Percentiles rank a stretch among this genome's conserved stretches.
These are phyloP conservation scores for Mythimna loreyi DNA, from an alignment of 2,888 invertebrate genomes.

Conservation along the genomic window DNA sequence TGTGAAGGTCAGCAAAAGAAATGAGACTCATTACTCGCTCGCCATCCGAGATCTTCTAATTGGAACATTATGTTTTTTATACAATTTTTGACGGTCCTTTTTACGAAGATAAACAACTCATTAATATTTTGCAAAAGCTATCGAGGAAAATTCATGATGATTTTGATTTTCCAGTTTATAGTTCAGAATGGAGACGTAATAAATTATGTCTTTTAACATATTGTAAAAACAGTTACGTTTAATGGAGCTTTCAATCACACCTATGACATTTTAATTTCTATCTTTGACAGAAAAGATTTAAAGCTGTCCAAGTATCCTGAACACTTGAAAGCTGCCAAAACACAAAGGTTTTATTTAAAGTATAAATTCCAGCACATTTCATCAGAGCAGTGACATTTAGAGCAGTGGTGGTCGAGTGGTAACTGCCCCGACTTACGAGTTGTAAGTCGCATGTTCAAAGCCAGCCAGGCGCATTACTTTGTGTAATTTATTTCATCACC, in stretches of 20 bases:
- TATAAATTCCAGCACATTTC: not conserved
- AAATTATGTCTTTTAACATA: not conserved
- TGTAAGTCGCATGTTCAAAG: too few relatives aligned
- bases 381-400: too few relatives aligned
- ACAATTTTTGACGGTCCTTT: conserved; percentile 8
- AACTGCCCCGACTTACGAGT: too few relatives aligned
- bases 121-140: conserved; percentile 15
- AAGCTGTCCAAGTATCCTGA: not conserved
- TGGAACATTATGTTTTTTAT: conserved; percentile 44
- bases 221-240: not conserved
- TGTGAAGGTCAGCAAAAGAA: conserved; percentile 48
- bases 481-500: too few relatives aligned
- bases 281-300: not conserved
- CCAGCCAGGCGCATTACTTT: too few relatives aligned
- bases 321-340: too few relatives aligned
- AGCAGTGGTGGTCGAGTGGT: too few relatives aligned
- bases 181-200: not conserved
- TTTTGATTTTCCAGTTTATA: not conserved
- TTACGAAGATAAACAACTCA: conserved; percentile 24
- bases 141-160: not conserved
- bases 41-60: conserved; percentile 55
- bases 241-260: conserved; percentile 6
- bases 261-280: not conserved
- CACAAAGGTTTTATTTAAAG: too few relatives aligned
- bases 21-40: conserved; percentile 54